phyloP scores from a whole-genome alignment of 2,797 vertebrate genomes.

The Trematocara caparti region DNA sequence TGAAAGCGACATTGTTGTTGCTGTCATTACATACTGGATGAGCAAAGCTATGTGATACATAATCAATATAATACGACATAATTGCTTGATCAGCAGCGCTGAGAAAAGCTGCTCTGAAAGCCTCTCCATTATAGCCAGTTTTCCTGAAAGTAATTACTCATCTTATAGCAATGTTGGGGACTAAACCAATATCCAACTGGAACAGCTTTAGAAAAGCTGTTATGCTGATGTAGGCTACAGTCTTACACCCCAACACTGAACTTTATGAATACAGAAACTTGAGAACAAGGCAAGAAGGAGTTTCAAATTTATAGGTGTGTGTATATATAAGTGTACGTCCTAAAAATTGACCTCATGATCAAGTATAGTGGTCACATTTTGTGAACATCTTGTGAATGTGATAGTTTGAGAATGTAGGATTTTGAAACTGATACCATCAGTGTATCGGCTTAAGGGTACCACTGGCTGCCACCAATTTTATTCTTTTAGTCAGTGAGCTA shows the following conservation, averaged over 20 bases:
- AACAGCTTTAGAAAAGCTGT: background rate
- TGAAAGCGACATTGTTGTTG: background rate
- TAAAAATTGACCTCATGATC: background rate
- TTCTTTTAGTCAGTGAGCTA: background rate
- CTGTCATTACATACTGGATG: slow-evolving; percentile 31
- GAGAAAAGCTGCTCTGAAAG: background rate
- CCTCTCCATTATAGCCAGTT: background rate
- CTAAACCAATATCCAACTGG: background rate
- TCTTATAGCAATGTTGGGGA: background rate
- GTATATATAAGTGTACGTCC: background rate
- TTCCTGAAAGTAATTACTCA: slow-evolving; percentile 5
- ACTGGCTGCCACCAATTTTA: background rate
- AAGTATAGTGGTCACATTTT: background rate
- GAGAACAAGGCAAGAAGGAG: background rate
- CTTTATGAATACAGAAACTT: background rate
- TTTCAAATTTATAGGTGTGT: background rate
- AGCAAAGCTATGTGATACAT: slow-evolving; percentile 54
- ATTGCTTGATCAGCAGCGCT: slow-evolving; percentile 36
- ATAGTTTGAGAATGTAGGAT: background rate
- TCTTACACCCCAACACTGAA: background rate
- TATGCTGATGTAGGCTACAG: background rate
- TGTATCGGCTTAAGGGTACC: background rate
- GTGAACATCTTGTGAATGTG: background rate
- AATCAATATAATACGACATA: slow-evolving; percentile 56
- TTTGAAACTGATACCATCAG: background rate